phyloP scores from a whole-genome alignment of 2,797 vertebrate genomes.

The Macroramphosus scolopax region DNA sequence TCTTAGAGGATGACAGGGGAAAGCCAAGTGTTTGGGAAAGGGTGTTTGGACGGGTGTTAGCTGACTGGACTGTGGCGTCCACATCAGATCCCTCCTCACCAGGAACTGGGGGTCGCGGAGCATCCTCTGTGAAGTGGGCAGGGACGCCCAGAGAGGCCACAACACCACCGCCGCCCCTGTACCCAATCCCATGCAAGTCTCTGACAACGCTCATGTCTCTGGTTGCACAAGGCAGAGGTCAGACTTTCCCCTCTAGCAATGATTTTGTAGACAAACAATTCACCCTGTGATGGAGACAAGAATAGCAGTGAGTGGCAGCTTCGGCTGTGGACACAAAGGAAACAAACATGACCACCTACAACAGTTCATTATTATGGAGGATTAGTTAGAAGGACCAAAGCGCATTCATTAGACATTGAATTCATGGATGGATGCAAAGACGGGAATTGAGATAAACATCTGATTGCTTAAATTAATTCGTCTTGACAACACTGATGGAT shows the following conservation, averaged over 20 bases:
- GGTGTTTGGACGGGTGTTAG: constrained; percentile 56
- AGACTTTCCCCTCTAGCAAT: constrained; percentile 63
- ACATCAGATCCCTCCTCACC: constrained; percentile 91
- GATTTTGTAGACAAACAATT: constrained; percentile 67
- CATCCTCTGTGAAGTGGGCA: constrained; percentile 92
- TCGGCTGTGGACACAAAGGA: neutral
- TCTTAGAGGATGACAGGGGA: constrained; percentile 62
- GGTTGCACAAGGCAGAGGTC: constrained; percentile 68
- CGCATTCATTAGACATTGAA: too few species aligned
- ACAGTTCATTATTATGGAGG: too few species aligned
- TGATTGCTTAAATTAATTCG: too few species aligned
- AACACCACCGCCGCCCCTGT: constrained; percentile 63
- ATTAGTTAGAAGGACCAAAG: too few species aligned
- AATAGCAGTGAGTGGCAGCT: constrained; percentile 23
- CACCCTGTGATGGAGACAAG: constrained; percentile 57
- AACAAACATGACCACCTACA: too few species aligned
- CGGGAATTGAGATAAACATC: too few species aligned
- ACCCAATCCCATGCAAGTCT: constrained; percentile 74
- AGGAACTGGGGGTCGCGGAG: constrained; percentile 91
- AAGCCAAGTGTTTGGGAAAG: constrained; percentile 60
- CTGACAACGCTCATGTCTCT: constrained; percentile 78
- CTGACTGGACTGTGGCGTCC: constrained; percentile 65
- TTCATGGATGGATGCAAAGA: too few species aligned
- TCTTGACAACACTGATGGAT: too few species aligned
- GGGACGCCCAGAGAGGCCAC: constrained; percentile 61